phyloP scores from a whole-genome alignment of 2,888 invertebrate species.

The Dysmachus trigonus region DNA sequence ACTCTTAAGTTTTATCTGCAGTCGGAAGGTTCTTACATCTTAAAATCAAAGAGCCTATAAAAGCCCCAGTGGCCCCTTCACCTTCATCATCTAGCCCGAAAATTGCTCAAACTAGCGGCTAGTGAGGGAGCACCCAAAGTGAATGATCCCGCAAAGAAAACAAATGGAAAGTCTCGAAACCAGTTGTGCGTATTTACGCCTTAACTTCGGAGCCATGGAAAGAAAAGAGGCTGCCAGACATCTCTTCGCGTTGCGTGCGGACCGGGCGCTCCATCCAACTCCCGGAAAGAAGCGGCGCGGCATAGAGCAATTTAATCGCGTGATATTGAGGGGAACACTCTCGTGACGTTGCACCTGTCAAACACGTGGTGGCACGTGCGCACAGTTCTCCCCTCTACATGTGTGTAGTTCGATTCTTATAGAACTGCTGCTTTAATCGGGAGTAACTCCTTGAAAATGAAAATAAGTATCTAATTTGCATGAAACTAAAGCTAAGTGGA shows the following conservation, averaged over 20 bases:
- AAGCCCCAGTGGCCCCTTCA: neutral
- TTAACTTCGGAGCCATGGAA: neutral
- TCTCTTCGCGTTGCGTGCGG: neutral
- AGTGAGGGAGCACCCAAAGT: neutral
- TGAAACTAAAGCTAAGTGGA: neutral
- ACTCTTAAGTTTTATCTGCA: too few relatives aligned
- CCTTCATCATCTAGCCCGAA: neutral
- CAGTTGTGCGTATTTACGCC: neutral
- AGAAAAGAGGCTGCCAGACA: neutral
- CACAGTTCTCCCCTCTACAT: neutral
- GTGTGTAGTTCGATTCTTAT: neutral
- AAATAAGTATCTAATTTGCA: neutral
- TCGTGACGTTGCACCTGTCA: slow-evolving; percentile 1
- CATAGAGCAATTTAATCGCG: neutral
- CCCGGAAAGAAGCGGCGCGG: neutral
- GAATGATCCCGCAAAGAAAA: neutral
- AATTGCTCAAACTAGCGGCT: neutral
- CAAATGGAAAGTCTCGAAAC: neutral
- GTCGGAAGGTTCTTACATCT: too few relatives aligned
- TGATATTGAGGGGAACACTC: slow-evolving; percentile 2
- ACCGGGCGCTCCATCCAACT: neutral
- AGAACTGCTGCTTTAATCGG: neutral
- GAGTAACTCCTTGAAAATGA: neutral
- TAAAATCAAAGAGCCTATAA: too few relatives aligned
- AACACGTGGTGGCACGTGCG: slow-evolving; percentile 24